Percentiles rank a stretch among this genome's conserved stretches.
phyloP scores from a whole-genome alignment of 2,113 vertebrate genomes.

The Pedionomus torquatus region DNA sequence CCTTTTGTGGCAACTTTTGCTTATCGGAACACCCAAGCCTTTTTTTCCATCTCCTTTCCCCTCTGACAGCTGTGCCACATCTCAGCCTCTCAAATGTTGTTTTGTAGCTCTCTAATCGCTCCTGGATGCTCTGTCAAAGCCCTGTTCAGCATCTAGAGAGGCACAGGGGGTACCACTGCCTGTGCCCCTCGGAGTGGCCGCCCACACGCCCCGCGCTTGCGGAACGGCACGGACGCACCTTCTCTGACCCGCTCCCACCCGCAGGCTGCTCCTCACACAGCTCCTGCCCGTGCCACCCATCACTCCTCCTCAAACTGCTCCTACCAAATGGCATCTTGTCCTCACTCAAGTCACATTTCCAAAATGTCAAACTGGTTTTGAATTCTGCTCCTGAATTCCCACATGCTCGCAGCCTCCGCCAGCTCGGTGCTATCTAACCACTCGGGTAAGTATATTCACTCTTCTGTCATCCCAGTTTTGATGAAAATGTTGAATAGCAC shows the following conservation, averaged over 20 bases:
- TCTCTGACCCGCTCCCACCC: neutral
- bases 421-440: constrained; percentile 15
- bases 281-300: neutral
- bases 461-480: neutral
- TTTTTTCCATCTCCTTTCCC: neutral
- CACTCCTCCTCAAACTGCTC: constrained; percentile 22
- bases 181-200: neutral
- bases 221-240: neutral
- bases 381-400: constrained; percentile 35
- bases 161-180: neutral
- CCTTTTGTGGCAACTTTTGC: neutral
- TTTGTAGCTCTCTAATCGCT: neutral
- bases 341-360: constrained; percentile 3
- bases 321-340: neutral
- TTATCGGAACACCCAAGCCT: neutral
- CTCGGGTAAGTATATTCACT: neutral
- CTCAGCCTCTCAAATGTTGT: neutral
- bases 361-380: constrained; percentile 50
- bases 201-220: neutral
- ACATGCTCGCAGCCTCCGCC: constrained; percentile 1
- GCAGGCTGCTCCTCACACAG: neutral
- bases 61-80: neutral
- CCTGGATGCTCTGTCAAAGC: neutral
- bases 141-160: neutral
- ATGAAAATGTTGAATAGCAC: neutral